phyloP scores from a whole-genome alignment of 30 jellyfish, hydroid and myxozoan species.

The Cassiopea xamachana region DNA sequence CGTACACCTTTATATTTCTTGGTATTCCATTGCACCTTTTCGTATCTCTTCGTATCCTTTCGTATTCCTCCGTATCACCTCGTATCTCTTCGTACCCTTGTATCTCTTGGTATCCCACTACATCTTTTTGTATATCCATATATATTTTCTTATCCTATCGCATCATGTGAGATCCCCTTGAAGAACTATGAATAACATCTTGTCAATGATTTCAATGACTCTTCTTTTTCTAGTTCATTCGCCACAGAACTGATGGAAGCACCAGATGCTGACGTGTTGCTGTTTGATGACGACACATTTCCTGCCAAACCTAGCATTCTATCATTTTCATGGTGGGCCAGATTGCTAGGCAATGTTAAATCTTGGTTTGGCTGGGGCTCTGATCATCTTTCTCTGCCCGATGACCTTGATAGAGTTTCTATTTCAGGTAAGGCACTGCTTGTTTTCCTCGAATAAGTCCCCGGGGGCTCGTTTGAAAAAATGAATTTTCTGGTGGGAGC shows the following conservation, averaged over 20 bases:
- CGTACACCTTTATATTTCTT: no score
- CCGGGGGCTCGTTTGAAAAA: not conserved
- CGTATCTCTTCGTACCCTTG: no score
- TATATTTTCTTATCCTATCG: no score
- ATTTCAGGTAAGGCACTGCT: conserved; percentile 46
- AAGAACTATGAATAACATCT: not conserved
- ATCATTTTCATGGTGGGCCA: conserved; percentile 77
- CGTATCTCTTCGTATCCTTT: no score
- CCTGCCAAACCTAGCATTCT: conserved; percentile 43
- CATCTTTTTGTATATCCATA: no score
- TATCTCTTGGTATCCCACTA: no score
- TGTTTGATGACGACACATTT: conserved; percentile 44
- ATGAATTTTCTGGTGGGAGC: not conserved
- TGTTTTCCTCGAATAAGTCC: not conserved
- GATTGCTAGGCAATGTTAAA: conserved; percentile 27
- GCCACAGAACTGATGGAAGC: conserved; percentile 39
- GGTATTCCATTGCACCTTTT: no score
- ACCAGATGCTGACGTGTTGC: conserved; percentile 22
- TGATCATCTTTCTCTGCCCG: conserved; percentile 42
- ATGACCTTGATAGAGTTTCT: conserved; percentile 79
- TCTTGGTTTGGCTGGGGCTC: conserved; percentile 62
- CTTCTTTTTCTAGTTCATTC: conserved; percentile 30
- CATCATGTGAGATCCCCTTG: not conserved
- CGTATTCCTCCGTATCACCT: no score
- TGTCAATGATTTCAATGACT: not conserved